Evolutionary conservation across 2,797 vertebrate genomes (phyloP), one percentile per base, ranked within the genome.

Genomic region (Pygocentrus nattereri): DNA sequence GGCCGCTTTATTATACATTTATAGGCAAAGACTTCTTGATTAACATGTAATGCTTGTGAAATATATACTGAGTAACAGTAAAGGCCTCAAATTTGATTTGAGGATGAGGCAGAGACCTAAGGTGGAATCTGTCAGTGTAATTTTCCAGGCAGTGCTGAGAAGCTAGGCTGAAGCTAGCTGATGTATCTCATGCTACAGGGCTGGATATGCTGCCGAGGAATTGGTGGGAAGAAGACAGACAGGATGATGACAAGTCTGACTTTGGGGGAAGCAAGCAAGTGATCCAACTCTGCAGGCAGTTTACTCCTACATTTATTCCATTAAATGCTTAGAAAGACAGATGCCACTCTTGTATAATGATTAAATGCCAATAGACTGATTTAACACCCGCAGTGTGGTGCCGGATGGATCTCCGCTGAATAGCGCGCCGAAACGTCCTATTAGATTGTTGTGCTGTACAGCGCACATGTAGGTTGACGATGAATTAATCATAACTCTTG

Each of bases 361-460:
- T 92, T 92, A 94, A 95, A 93, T 93, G 85, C 91, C 94, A 93
- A 88, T 92, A 93, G 94, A 93, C 91, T 90, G 90, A 58, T 41
- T 74, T 74, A 82, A 49, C 64, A 82, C 61, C 74, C 25, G 54
- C 65, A 31, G 54, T 31, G 64, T 18, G 34, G 27, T 25, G 50
- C 19, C 27, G 62, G 49, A 49, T 12, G 41, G 41, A n/a, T 52
- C 73, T 76, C 52, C 27, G 10, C 74, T 76, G 41, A 52, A 76
- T 68, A 52, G 54, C 74, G 73, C 67, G 72, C 75, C 64, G 77
- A 80, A 83, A 85, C 84, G 78, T 83, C 83, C 83, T 71, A 80
- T 87, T 79, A 82, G 82, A 81, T 56, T 85, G 79, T 83, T 78
- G 47, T 79, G 86, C 76, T 84, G 74, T 47, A 78, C 70, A 27